phyloP scores from a whole-genome alignment of 2,888 invertebrate species.

The Aproaerema taeniolella region DNA sequence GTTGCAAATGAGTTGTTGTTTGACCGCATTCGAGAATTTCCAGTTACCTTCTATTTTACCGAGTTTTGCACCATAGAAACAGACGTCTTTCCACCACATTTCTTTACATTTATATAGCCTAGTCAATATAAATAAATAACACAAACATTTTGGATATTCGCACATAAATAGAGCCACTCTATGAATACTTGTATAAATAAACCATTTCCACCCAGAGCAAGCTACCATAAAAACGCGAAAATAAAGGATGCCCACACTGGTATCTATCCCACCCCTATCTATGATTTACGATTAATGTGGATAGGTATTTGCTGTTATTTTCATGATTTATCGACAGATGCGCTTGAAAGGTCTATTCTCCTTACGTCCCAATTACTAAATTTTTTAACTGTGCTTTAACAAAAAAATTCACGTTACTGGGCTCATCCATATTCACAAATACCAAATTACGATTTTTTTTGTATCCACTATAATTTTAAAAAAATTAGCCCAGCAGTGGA shows the following conservation, averaged over 20 bases:
- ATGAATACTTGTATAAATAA: slow-evolving; percentile 70
- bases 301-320: slow-evolving; percentile 48
- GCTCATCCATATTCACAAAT: no score
- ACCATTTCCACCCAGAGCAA: slow-evolving; percentile 56
- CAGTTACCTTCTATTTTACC: no score
- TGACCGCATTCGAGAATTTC: no score
- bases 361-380: no score
- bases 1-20: no score
- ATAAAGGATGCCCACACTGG: slow-evolving; percentile 47
- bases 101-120: background rate
- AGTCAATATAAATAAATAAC: background rate
- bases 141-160: background rate
- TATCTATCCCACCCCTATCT: slow-evolving; percentile 48
- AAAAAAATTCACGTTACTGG: no score
- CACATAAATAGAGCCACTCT: slow-evolving; percentile 39
- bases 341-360: slow-evolving; percentile 1
- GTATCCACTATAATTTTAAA: no score
- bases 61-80: no score
- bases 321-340: slow-evolving; percentile 35
- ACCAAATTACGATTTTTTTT: no score
- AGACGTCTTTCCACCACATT: no score
- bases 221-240: slow-evolving; percentile 59
- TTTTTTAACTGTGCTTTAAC: no score
- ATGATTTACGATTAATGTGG: slow-evolving; percentile 55
- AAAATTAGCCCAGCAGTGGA: no score